A percentile compares a stretch with the other conserved stretches of the same genome.
These are phyloP conservation scores for Tetragnatha versicolor DNA, from an alignment of 1,140 invertebrate species.

Conservation along the genomic window DNA sequence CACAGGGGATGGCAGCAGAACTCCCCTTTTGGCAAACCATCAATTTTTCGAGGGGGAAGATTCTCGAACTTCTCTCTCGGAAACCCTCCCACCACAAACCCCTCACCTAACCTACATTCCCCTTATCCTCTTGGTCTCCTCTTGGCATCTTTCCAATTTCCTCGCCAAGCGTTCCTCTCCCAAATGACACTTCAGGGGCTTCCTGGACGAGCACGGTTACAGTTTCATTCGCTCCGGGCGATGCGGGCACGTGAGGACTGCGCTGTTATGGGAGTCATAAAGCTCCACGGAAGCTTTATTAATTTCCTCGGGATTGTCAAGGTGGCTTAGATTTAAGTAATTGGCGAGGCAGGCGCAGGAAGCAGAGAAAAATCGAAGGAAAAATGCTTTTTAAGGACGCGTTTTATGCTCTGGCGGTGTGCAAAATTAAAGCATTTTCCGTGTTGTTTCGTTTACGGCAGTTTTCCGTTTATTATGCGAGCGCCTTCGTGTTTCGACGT, in stretches of 20 bases:
- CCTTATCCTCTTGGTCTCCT: not conserved
- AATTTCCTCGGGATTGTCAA: no score
- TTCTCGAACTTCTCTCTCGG: not conserved
- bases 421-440: no score
- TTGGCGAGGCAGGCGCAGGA: no score
- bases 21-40: conserved; percentile 17
- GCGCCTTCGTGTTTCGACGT: no score
- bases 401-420: no score
- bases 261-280: not conserved
- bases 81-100: conserved; percentile 8
- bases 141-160: conserved; percentile 25
- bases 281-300: not conserved
- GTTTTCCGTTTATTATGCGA: no score
- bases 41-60: not conserved
- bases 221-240: not conserved
- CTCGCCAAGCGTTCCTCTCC: not conserved
- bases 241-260: not conserved
- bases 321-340: no score
- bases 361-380: no score
- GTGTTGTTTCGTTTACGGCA: no score
- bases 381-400: no score
- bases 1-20: not conserved
- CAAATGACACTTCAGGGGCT: conserved; percentile 17
- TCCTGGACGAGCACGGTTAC: conserved; percentile 2
- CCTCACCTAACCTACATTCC: not conserved